phyloP scores from a whole-genome alignment of 2,888 invertebrate species.

The Calliphora vomitoria region DNA sequence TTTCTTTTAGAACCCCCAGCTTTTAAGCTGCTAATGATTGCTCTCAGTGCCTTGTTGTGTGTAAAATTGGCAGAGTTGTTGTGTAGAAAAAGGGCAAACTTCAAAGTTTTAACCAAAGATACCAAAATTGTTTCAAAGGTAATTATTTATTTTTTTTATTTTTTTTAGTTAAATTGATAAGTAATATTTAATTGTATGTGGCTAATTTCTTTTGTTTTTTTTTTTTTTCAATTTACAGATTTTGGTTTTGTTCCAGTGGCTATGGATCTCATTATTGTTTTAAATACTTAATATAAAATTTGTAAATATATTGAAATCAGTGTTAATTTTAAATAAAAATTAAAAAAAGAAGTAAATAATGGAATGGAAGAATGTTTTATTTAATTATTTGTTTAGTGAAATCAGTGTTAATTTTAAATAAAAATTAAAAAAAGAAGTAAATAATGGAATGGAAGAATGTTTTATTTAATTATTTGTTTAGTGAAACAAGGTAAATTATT shows the following conservation, averaged over 20 bases:
- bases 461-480: neutral
- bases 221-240: slow-evolving; percentile 36
- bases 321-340: slow-evolving; percentile 66
- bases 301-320: slow-evolving; percentile 62
- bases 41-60: slow-evolving; percentile 58
- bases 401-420: slow-evolving; percentile 68
- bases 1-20: slow-evolving; percentile 50
- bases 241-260: slow-evolving; percentile 60
- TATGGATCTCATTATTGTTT: slow-evolving; percentile 70
- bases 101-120: slow-evolving; percentile 61
- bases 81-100: slow-evolving; percentile 14
- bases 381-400: neutral
- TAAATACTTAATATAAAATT: slow-evolving; percentile 19
- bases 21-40: slow-evolving; percentile 42
- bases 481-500: slow-evolving; percentile 15
- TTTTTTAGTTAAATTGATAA: neutral
- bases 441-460: neutral
- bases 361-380: neutral
- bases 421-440: slow-evolving; percentile 41
- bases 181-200: neutral
- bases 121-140: slow-evolving; percentile 56
- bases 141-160: neutral
- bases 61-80: slow-evolving; percentile 39
- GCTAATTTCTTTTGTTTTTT: neutral
- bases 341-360: slow-evolving; percentile 42